phyloP scores from a whole-genome alignment of 2,888 invertebrate genomes.

The Teleogryllus oceanicus region DNA sequence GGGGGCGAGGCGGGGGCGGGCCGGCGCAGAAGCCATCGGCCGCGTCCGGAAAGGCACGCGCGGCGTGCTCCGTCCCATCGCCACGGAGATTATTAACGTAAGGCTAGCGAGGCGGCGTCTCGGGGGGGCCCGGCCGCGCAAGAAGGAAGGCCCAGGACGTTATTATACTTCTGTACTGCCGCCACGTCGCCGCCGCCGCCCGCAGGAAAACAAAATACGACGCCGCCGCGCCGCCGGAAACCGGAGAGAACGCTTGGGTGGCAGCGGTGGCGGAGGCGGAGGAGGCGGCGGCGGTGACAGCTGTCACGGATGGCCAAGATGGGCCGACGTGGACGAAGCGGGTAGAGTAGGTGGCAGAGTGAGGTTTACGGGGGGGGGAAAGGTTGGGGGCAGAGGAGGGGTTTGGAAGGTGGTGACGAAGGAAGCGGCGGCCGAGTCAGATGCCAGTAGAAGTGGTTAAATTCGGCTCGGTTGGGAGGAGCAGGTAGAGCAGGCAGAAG shows the following conservation, averaged over 20 bases:
- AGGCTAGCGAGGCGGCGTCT: not conserved
- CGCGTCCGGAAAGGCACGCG: constrained; percentile 2
- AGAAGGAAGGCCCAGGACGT: not conserved
- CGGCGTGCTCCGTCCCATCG: not conserved
- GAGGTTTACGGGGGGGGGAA: too few species aligned
- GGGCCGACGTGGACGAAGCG: not conserved
- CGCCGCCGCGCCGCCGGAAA: constrained; percentile 6
- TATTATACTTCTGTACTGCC: constrained; percentile 1
- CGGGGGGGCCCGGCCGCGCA: too few species aligned
- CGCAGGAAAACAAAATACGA: constrained; percentile 18
- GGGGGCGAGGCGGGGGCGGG: not conserved
- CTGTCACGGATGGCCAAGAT: not conserved
- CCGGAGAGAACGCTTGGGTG: not conserved
- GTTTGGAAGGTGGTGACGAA: not conserved
- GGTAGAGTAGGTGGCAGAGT: too few species aligned
- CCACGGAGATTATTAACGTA: constrained; percentile 1
- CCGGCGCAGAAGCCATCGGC: not conserved
- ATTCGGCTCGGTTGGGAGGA: too few species aligned
- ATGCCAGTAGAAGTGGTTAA: too few species aligned
- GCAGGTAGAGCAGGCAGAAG: too few species aligned
- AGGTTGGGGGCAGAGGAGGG: too few species aligned
- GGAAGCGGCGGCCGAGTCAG: too few species aligned
- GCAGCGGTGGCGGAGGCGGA: not conserved
- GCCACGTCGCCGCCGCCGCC: not conserved
- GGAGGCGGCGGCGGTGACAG: not conserved